Conservation (phyloP, 1,140 invertebrate species). For the Eumaeus atala region DNA sequence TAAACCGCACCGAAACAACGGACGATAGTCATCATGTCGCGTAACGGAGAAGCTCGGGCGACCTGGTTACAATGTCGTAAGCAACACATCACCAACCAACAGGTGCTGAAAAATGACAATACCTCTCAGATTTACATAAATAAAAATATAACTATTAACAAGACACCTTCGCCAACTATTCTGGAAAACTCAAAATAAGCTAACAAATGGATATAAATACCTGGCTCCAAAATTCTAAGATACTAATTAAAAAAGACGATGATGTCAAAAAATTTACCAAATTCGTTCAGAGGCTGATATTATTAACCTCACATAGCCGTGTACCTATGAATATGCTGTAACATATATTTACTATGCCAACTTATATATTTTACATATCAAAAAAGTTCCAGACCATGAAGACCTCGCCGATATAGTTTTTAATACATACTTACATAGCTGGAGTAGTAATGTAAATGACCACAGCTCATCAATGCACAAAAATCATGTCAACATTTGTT, state of each 20-base stretch:
- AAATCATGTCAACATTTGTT: constrained; percentile 8
- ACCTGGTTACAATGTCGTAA: no score
- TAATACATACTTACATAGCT: neutral
- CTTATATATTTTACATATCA: neutral
- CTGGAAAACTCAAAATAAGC: no score
- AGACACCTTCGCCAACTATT: no score
- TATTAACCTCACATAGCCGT: neutral
- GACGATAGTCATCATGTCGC: no score
- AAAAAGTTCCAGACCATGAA: neutral
- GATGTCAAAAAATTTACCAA: constrained; percentile 3
- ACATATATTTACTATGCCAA: neutral
- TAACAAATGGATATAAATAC: no score
- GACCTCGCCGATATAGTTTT: neutral
- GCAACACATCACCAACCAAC: no score
- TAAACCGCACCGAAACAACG: no score
- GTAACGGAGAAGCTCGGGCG: no score
- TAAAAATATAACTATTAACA: no score
- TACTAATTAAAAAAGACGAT: neutral
- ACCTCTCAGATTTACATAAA: no score
- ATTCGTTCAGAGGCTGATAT: neutral
- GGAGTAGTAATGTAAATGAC: neutral
- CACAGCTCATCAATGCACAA: constrained; percentile 5
- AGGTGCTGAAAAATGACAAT: no score
- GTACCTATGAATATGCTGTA: neutral
- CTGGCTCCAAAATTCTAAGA: neutral